These are phyloP conservation scores for Sebastes iracundus DNA, from an alignment of 2,797 vertebrate genomes.

Conservation along the genomic window DNA sequence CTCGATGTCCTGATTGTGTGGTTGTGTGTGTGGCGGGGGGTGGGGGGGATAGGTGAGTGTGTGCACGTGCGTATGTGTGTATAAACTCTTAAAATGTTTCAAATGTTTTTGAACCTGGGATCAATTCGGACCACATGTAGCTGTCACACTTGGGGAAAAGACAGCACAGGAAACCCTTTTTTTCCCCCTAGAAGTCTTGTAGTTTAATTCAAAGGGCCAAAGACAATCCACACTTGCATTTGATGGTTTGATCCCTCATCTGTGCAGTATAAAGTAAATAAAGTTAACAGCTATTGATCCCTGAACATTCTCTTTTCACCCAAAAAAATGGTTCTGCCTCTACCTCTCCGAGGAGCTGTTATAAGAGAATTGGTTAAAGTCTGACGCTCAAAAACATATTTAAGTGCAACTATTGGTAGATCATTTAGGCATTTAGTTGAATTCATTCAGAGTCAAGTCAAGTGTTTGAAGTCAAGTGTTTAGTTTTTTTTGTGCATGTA, in stretches of 20 bases:
- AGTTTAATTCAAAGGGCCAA: not conserved
- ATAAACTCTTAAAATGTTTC: not conserved
- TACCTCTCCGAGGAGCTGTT: not conserved
- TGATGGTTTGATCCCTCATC: not conserved
- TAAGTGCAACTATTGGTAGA: too few species aligned
- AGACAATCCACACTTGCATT: not conserved
- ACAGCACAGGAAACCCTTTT: slow-evolving; percentile 13
- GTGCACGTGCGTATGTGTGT: not conserved
- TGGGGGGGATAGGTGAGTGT: not conserved
- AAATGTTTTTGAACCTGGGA: slow-evolving; percentile 41
- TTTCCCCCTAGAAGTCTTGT: not conserved
- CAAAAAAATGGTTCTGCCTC: not conserved
- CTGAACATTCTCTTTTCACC: not conserved
- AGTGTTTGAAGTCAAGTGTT: too few species aligned
- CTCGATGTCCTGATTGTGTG: slow-evolving; percentile 52
- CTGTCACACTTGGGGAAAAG: slow-evolving; percentile 27
- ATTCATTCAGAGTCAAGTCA: too few species aligned
- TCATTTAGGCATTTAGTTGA: too few species aligned
- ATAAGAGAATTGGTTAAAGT: not conserved
- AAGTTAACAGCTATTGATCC: not conserved
- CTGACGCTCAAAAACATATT: too few species aligned
- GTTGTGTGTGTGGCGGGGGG: not conserved
- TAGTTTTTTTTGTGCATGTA: too few species aligned
- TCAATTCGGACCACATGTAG: slow-evolving; percentile 51
- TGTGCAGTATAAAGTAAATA: not conserved